Conservation (phyloP, 2,113 vertebrate species). For the Carassius auratus region DNA sequence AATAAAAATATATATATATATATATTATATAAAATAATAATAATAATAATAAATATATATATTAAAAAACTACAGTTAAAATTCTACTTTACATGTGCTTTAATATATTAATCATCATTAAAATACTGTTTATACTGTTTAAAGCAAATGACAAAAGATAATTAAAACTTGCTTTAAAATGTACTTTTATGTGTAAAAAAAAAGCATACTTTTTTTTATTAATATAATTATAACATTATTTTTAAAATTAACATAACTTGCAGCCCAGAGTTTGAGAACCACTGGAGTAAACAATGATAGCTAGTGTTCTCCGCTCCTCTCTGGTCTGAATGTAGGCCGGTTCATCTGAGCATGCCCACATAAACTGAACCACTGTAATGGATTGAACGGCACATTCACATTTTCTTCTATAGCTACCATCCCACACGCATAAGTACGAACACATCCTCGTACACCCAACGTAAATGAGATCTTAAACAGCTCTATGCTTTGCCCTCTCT, state of each 20-base stretch:
- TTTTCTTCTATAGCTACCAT: conserved; percentile 24
- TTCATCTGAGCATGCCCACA: conserved; percentile 58
- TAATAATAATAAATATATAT: no score
- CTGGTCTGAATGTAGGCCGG: conserved; percentile 68
- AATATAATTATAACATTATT: no score
- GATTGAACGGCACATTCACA: conserved; percentile 33
- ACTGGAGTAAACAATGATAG: background rate
- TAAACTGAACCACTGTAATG: conserved; percentile 28
- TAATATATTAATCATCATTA: no score
- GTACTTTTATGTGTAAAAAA: no score
- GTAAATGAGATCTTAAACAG: conserved; percentile 75
- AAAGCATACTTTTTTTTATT: no score
- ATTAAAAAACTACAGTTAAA: no score
- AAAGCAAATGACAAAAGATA: no score
- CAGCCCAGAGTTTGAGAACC: conserved; percentile 42
- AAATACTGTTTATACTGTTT: no score
- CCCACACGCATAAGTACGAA: conserved; percentile 2
- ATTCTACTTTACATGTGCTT: no score
- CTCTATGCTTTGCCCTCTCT: conserved; percentile 74
- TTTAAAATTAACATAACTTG: conserved; percentile 39
- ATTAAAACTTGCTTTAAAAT: no score
- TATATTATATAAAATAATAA: no score
- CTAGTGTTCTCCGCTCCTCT: conserved; percentile 57
- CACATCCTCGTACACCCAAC: conserved; percentile 51
- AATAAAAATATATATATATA: no score